These are phyloP conservation scores for Capreolus pygargus DNA, from an alignment of 2,113 vertebrate species.

Conservation along the genomic window DNA sequence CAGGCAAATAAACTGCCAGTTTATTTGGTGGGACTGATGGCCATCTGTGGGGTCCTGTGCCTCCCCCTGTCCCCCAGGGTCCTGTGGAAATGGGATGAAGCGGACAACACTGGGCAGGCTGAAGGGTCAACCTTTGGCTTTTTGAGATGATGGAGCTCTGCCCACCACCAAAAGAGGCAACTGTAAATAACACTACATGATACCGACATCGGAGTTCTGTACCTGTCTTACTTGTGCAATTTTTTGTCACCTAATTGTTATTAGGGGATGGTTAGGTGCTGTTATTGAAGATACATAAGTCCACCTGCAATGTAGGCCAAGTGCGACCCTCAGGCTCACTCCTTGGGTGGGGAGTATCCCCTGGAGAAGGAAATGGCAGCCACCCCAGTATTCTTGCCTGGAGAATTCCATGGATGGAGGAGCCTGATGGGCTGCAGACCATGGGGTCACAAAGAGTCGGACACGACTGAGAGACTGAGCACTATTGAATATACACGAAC, in stretches of 20 bases:
- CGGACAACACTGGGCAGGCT: background rate
- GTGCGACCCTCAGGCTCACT: fast-evolving
- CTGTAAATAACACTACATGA: too few species aligned
- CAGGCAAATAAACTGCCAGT: background rate
- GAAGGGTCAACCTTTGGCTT: background rate
- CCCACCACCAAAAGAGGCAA: fast-evolving
- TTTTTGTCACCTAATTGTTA: background rate
- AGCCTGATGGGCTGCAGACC: background rate
- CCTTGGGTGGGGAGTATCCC: background rate
- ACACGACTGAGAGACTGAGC: background rate
- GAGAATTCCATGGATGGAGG: background rate
- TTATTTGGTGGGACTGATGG: background rate
- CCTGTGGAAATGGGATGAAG: background rate
- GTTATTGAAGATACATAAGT: background rate
- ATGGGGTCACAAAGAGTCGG: background rate
- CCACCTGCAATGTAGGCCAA: background rate
- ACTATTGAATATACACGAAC: background rate
- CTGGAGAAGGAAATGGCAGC: background rate
- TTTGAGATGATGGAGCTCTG: background rate
- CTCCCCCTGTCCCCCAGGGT: background rate
- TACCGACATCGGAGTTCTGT: fast-evolving
- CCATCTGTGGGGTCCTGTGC: background rate
- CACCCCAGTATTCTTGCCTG: background rate
- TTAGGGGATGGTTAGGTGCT: background rate
- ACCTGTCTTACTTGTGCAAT: background rate